Conservation (phyloP, 2,888 invertebrate genomes). For the Chymomyza procnemis region DNA sequence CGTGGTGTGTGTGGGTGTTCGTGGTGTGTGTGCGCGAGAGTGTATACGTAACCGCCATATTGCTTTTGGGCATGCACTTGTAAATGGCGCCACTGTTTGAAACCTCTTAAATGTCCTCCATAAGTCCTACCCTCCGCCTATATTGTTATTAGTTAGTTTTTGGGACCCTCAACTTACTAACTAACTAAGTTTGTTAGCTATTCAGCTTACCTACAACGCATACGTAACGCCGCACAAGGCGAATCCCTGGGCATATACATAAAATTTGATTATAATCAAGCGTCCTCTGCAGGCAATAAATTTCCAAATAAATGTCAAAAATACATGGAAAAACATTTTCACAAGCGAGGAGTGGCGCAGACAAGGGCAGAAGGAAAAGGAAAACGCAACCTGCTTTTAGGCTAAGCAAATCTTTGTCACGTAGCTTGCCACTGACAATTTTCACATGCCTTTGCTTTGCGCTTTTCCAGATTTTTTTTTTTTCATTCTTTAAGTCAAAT, state of each 20-base stretch:
- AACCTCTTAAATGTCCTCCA: slow-evolving; percentile 6
- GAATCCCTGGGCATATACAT: slow-evolving; percentile 30
- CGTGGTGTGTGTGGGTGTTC: slow-evolving; percentile 1
- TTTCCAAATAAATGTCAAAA: slow-evolving; percentile 38
- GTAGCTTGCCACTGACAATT: not conserved
- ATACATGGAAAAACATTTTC: slow-evolving; percentile 4
- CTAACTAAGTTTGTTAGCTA: slow-evolving; percentile 48
- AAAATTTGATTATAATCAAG: slow-evolving; percentile 62
- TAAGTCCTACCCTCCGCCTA: slow-evolving; percentile 23
- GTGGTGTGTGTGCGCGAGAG: not conserved
- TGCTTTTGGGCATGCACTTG: slow-evolving; percentile 29
- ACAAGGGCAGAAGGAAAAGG: no score
- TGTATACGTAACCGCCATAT: slow-evolving; percentile 32
- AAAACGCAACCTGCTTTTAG: not conserved
- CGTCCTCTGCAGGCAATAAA: slow-evolving; percentile 25
- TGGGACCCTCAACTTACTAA: slow-evolving; percentile 4
- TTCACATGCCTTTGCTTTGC: not conserved
- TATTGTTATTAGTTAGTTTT: slow-evolving; percentile 48
- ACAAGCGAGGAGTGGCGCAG: not conserved
- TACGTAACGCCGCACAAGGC: not conserved
- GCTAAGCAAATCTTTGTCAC: slow-evolving; percentile 1
- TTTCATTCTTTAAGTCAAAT: not conserved
- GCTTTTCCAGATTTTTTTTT: not conserved
- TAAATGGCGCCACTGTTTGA: slow-evolving; percentile 6
- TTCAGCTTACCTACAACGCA: not conserved